Conservation (phyloP, 2,888 invertebrate species). For the Entomobrya multifasciata region DNA sequence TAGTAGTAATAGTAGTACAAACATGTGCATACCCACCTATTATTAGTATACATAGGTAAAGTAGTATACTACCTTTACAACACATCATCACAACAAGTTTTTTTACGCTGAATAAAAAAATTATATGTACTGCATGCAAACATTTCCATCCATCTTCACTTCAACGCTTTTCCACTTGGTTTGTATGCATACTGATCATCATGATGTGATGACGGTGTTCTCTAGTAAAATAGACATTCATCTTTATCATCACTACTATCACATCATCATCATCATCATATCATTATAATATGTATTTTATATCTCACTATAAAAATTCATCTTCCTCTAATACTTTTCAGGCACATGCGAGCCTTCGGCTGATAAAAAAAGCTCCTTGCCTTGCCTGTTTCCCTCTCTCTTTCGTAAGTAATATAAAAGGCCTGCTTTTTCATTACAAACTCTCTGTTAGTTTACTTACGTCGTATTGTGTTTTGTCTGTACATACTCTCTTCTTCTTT, state of each 20-base stretch:
- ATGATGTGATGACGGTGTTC: not conserved
- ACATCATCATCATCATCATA: slow-evolving; percentile 36
- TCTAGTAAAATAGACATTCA: slow-evolving; percentile 35
- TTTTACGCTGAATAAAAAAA: slow-evolving; percentile 28
- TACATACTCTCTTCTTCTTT: slow-evolving; percentile 15
- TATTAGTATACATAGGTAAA: no score
- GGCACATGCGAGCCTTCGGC: slow-evolving; percentile 65
- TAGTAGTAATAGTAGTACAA: not conserved
- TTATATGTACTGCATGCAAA: no score
- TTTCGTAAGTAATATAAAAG: slow-evolving; percentile 35
- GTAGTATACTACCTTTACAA: no score
- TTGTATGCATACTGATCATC: not conserved
- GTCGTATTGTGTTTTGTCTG: not conserved
- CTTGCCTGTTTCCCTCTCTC: not conserved
- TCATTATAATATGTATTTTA: slow-evolving; percentile 25
- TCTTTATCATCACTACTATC: slow-evolving; percentile 45
- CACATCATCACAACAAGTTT: not conserved
- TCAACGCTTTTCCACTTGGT: no score
- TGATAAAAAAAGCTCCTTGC: slow-evolving; percentile 39
- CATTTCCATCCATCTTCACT: not conserved
- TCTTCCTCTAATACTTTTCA: slow-evolving; percentile 48
- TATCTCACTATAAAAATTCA: slow-evolving; percentile 15
- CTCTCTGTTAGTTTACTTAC: not conserved
- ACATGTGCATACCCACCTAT: no score
- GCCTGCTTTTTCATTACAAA: slow-evolving; percentile 50